Conservation (phyloP, 2,888 invertebrate species). For the Heterodera filipjevi region DNA sequence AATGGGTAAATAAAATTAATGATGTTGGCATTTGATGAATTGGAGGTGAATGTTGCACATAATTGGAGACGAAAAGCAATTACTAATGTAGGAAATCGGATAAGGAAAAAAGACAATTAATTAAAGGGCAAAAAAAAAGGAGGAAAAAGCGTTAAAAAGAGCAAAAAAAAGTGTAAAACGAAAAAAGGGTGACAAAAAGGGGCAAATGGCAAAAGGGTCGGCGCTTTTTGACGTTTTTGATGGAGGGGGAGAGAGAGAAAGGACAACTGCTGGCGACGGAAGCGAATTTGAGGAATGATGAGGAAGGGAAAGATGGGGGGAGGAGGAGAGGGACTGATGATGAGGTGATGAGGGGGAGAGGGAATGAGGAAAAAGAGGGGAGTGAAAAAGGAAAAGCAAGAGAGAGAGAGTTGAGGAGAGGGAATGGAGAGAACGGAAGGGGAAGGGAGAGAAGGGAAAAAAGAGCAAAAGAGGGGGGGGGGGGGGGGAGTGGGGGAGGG, state of each 20-base stretch:
- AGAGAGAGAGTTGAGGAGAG: background rate
- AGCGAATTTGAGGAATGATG: background rate
- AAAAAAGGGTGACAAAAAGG: background rate
- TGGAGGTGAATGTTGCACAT: background rate
- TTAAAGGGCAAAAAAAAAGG: background rate
- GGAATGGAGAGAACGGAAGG: background rate
- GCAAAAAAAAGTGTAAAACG: background rate
- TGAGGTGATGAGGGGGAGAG: background rate
- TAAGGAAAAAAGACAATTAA: background rate
- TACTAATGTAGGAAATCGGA: background rate
- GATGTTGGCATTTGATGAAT: background rate
- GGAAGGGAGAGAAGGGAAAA: background rate
- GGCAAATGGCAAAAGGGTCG: background rate
- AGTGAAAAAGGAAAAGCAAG: background rate
- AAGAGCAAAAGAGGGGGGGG: background rate
- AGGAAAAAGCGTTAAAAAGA: background rate
- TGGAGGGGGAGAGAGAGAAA: background rate
- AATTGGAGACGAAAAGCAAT: background rate
- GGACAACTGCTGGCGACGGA: conserved; percentile 8
- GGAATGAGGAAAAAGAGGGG: background rate
- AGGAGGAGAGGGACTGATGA: background rate
- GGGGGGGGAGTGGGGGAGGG: background rate
- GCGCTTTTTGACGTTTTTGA: background rate
- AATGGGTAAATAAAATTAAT: background rate
- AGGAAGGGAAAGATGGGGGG: background rate